Base-by-base conservation (phyloP, 2,797 vertebrate genomes). In the Rhinichthys osculus region DNA sequence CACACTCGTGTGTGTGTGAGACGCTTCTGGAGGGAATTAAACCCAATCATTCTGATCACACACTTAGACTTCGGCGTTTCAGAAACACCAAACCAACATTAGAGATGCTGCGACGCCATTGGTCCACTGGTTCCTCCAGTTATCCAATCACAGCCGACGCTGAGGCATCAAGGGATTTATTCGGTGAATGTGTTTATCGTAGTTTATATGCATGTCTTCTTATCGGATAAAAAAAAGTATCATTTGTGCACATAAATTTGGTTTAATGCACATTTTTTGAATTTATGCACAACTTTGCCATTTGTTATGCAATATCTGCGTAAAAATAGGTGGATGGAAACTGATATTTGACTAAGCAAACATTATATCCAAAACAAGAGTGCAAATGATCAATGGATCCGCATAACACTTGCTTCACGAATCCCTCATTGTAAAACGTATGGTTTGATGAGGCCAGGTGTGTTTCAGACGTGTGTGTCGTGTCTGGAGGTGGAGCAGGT, bases 401-500 rank as follows among this genome's bases (percentile, higher is more conserved):
- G 80, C 19, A 11, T 1, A 7, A 40, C 23, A 19, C 79, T 38
- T 1, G 33, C n/a, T 70, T 27, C n/a, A 4, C 30, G 3, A 62
- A 78, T 23, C 27, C 62, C 38, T 47, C 38, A 33, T 1, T 35
- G 59, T 30, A n/a, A n/a, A 67, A 8, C 47, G 42, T 80, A 35
- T 10, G 10, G 42, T 30, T 21, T 66, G 42, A 67, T 23, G 54
- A 14, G 5, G 70, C 54, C 81, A 64, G 81, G 81, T 74, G 70
- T 50, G 72, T 83, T 74, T 82, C 1, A 54, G 73, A 13, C 23
- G 19, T 50, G 47, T 50, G 47, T 50, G 14, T 77, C 11, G 13
- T 74, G 33, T 11, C 44, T 17, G n/a, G 42, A 74, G 71, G 71
- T 64, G 40, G 7, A 17, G 71, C 86, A 73, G 33, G 84, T 83